Conservation (phyloP, 1,140 invertebrate genomes). For the Drosophila murphyi region DNA sequence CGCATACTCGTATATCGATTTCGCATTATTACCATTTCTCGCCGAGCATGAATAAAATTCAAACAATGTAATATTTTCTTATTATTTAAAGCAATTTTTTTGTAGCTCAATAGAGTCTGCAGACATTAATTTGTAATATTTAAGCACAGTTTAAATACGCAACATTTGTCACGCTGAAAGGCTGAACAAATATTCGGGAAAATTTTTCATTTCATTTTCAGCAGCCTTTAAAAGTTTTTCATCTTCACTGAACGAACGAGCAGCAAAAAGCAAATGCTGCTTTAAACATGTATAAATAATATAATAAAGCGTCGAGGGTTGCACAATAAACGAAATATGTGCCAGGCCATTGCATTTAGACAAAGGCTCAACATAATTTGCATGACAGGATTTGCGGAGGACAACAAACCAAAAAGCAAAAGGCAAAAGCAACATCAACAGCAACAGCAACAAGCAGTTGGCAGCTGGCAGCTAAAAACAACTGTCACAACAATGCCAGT, state of each 20-base stretch:
- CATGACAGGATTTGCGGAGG: slow-evolving; percentile 54
- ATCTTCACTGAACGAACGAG: slow-evolving; percentile 14
- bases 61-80: neutral
- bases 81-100: neutral
- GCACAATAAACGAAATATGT: slow-evolving; percentile 47
- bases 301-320: slow-evolving; percentile 41
- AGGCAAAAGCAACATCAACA: slow-evolving; percentile 17
- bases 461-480: slow-evolving; percentile 14
- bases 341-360: slow-evolving; percentile 50
- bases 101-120: neutral
- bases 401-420: slow-evolving; percentile 2
- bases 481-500: slow-evolving; percentile 52
- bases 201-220: neutral
- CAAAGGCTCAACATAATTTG: slow-evolving; percentile 56
- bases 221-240: slow-evolving; percentile 21
- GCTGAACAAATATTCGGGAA: slow-evolving; percentile 12
- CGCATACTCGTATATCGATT: no score
- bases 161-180: slow-evolving; percentile 9
- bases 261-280: neutral
- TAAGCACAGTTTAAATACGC: slow-evolving; percentile 36
- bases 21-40: no score
- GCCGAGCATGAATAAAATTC: no score
- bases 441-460: neutral
- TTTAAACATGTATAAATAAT: slow-evolving; percentile 47
- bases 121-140: slow-evolving; percentile 23